Conservation (phyloP, 2,797 vertebrate species). For the Semaprochilodus insignis region DNA sequence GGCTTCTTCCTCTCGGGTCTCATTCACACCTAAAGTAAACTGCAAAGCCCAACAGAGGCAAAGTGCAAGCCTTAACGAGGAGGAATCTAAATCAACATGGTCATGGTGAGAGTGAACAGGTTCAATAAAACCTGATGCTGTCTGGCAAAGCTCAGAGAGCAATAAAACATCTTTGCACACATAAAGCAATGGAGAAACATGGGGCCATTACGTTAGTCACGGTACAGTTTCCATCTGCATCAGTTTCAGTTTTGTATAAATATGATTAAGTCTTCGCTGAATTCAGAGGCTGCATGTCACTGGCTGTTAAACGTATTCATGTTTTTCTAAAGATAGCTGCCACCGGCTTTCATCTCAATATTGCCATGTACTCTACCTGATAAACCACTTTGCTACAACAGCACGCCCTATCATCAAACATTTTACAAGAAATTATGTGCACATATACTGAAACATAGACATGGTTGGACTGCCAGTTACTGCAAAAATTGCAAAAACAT, state of each 20-base stretch:
- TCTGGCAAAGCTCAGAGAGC: slow-evolving; percentile 27
- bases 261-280: background rate
- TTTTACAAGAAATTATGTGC: background rate
- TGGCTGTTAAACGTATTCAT: background rate
- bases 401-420: background rate
- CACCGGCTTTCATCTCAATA: too few relatives aligned
- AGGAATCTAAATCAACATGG: slow-evolving; percentile 27
- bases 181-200: slow-evolving; percentile 14
- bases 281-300: background rate
- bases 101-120: slow-evolving; percentile 11
- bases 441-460: background rate
- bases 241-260: slow-evolving; percentile 10
- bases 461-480: background rate
- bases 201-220: background rate
- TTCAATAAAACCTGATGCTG: slow-evolving; percentile 47
- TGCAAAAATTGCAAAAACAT: background rate
- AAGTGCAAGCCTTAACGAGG: slow-evolving; percentile 34
- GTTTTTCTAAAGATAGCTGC: background rate
- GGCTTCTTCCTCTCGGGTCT: background rate
- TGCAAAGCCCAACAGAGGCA: slow-evolving; percentile 10
- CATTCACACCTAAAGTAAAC: slow-evolving; percentile 38
- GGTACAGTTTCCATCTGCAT: background rate
- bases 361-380: background rate
- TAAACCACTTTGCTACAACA: background rate
- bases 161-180: slow-evolving; percentile 16